Evolutionary conservation across 1,140 invertebrate species (phyloP), one percentile per base, ranked within the genome.

Genomic region (Lethrus apterus): DNA sequence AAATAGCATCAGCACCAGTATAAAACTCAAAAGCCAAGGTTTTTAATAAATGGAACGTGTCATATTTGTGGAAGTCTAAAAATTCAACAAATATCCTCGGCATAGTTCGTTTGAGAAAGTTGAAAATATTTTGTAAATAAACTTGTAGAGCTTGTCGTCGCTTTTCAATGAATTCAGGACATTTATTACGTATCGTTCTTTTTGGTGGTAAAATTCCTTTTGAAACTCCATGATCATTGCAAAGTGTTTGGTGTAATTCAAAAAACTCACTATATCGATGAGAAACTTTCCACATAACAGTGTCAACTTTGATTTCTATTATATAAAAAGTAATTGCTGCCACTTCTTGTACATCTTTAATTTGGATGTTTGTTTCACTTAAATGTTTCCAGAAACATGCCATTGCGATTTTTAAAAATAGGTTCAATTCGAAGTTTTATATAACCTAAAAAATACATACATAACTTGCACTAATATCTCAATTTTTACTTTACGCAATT

Each of bases 241-340:
- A 79, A 4, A 95, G 73, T 59, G 81, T 82, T 10, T 90, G 84
- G 63, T 96, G 86, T 3, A 96, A 72, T 30, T 89, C 84, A 41
- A 80, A 79, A 68, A 96, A 96, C 55, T 93, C 89, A 60, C 79
- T 90, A 66, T 93, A 96, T 36, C 91, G 76, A 60, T 89, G 84
- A 54, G 77, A 79, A 1, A 94, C 80, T 30, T 70, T 78, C 92
- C 92, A 96, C 33, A 78, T 75, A 50, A 86, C 75, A 31, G 76
- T 66, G 1, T 78, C 81, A 11, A 93, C 69, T 34, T 66, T 73
- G 19, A 89, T 72, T 54, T 75, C 69, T 21, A 89, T 81, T 30
- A 74, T 69, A 59, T 89, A 89, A 58, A 70, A 80, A 2, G 74
- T 80, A n/a, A 81, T 67, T 44, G 71, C 73, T 24, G 78, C 72